These are phyloP conservation scores for Xylocopa sonorina DNA, from an alignment of 1,140 invertebrate genomes.

Conservation along the genomic window DNA sequence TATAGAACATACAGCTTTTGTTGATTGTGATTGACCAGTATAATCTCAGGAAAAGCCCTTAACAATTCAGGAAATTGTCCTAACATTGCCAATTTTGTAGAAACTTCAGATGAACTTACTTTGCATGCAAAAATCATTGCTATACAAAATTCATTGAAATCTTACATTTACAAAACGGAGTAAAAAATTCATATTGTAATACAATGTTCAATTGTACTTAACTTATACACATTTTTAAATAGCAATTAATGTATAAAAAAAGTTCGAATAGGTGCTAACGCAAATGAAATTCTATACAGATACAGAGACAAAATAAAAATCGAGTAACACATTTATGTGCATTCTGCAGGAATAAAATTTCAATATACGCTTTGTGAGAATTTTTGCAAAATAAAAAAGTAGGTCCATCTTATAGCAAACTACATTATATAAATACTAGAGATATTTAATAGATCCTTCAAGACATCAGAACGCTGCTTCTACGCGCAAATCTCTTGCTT, in stretches of 20 bases:
- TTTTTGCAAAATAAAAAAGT: constrained; percentile 54
- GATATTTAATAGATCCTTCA: constrained; percentile 56
- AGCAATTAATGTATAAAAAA: neutral
- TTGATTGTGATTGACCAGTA: constrained; percentile 49
- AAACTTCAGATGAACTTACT: constrained; percentile 49
- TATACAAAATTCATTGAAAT: neutral
- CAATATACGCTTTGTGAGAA: neutral
- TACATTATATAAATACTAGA: constrained; percentile 30
- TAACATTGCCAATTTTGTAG: constrained; percentile 51
- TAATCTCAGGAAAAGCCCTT: constrained; percentile 44
- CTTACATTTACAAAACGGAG: neutral
- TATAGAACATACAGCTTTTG: constrained; percentile 15
- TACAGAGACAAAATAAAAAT: neutral
- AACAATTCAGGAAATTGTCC: constrained; percentile 68
- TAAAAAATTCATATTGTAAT: constrained; percentile 6
- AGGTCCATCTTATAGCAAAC: constrained; percentile 42
- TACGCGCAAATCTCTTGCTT: constrained; percentile 56
- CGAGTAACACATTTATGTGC: neutral
- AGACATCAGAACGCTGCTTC: constrained; percentile 61
- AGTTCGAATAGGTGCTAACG: neutral
- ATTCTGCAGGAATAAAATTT: neutral
- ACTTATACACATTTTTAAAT: neutral
- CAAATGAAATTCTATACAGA: constrained; percentile 14
- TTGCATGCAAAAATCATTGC: constrained; percentile 52
- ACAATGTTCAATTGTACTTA: neutral